These are phyloP conservation scores for Rhynchopsitta pachyrhyncha DNA, from an alignment of 2,113 vertebrate genomes.

Conservation along the genomic window DNA sequence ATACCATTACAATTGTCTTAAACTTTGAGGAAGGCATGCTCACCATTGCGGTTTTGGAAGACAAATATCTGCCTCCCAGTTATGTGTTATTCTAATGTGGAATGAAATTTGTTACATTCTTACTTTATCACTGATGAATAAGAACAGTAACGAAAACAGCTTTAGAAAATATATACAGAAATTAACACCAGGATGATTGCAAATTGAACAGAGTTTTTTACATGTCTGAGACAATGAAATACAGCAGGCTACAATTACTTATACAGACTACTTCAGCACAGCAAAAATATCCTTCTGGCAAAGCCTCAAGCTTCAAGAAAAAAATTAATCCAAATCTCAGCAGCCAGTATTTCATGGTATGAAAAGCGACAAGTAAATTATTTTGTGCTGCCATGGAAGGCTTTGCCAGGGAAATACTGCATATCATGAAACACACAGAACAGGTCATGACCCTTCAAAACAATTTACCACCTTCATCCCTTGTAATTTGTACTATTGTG, in stretches of 20 bases:
- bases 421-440: background rate
- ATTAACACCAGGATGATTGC: slow-evolving; percentile 21
- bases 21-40: background rate
- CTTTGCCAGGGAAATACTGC: background rate
- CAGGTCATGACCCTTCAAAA: background rate
- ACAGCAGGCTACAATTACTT: slow-evolving; percentile 27
- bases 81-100: background rate
- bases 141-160: background rate
- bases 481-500: background rate
- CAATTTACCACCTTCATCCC: background rate
- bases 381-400: background rate
- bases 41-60: background rate
- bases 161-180: slow-evolving; percentile 13
- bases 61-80: background rate
- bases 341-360: background rate
- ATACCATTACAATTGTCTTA: background rate
- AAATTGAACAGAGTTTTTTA: background rate
- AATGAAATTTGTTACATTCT: background rate
- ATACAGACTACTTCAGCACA: background rate
- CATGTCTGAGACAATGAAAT: background rate
- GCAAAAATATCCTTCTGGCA: slow-evolving; percentile 33
- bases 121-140: background rate
- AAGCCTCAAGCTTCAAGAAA: background rate
- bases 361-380: background rate
- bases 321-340: slow-evolving; percentile 16